These are phyloP conservation scores for Erebia aethiops DNA, from an alignment of 2,888 invertebrate genomes.

Conservation along the genomic window DNA sequence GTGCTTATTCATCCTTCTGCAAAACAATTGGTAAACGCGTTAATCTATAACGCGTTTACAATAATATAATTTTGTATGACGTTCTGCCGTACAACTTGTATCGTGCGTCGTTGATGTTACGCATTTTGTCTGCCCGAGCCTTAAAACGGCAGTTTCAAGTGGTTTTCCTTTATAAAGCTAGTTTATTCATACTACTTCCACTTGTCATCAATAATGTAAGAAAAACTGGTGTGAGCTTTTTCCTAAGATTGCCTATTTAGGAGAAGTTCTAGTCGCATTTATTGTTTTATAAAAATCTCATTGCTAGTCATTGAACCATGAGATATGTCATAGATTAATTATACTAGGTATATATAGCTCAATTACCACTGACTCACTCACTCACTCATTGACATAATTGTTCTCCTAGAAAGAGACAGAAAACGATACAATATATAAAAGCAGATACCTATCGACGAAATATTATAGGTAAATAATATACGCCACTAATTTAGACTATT, in stretches of 20 bases:
- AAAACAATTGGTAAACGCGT: no score
- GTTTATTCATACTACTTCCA: constrained; percentile 11
- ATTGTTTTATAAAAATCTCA: constrained; percentile 9
- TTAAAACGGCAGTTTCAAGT: not conserved
- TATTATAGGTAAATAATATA: not conserved
- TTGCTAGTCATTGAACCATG: constrained; percentile 5
- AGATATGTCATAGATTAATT: not conserved
- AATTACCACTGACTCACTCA: no score
- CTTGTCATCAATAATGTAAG: constrained; percentile 2
- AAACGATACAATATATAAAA: not conserved
- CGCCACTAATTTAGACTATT: not conserved
- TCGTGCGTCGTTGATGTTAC: no score
- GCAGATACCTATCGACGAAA: not conserved
- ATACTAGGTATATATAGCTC: no score
- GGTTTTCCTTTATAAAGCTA: constrained; percentile 10
- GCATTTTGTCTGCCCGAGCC: not conserved
- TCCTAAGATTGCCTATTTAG: not conserved
- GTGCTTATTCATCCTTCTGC: no score
- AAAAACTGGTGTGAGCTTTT: constrained; percentile 14
- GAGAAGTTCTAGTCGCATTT: constrained; percentile 10
- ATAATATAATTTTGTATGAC: no score
- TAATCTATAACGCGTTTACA: no score
- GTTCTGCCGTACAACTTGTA: no score
- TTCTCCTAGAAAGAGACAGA: no score
- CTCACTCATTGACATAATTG: no score